Percentiles rank a stretch among this genome's conserved stretches.
These are phyloP conservation scores for Centropus bengalensis DNA, from an alignment of 2,113 vertebrate genomes.

Conservation along the genomic window DNA sequence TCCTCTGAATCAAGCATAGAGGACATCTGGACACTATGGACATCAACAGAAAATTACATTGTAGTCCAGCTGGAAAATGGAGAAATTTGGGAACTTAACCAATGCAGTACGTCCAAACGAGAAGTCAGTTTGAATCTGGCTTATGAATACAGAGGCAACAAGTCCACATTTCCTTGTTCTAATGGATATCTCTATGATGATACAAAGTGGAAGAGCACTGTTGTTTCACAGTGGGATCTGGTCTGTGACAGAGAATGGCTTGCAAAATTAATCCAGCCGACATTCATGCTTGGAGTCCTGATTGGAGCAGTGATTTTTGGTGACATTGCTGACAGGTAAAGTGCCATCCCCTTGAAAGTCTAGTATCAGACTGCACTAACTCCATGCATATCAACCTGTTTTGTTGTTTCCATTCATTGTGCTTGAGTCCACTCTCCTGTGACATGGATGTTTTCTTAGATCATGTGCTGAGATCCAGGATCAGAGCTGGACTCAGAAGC, in stretches of 20 bases:
- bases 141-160: conserved; percentile 83
- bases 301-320: conserved; percentile 90
- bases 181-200: conserved; percentile 84
- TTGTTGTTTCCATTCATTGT: not conserved
- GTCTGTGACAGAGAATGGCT: conserved; percentile 91
- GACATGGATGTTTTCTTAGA: fast-evolving
- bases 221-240: conserved; percentile 90
- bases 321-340: conserved; percentile 91
- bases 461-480: not conserved
- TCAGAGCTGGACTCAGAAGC: not conserved
- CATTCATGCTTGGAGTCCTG: conserved; percentile 92
- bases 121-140: conserved; percentile 48
- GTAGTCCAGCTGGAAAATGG: conserved; percentile 81
- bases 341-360: not conserved
- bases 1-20: conserved; percentile 73
- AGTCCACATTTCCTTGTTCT: conserved; percentile 75
- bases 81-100: conserved; percentile 89
- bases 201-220: conserved; percentile 82
- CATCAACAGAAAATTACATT: conserved; percentile 71
- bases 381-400: fast-evolving
- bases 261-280: conserved; percentile 88
- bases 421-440: not conserved
- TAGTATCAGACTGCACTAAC: not conserved
- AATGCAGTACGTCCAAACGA: conserved; percentile 80
- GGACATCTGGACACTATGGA: conserved; percentile 79